Evolutionary conservation across 2,888 invertebrate species (phyloP).

Genomic region (Nomada flava): DNA sequence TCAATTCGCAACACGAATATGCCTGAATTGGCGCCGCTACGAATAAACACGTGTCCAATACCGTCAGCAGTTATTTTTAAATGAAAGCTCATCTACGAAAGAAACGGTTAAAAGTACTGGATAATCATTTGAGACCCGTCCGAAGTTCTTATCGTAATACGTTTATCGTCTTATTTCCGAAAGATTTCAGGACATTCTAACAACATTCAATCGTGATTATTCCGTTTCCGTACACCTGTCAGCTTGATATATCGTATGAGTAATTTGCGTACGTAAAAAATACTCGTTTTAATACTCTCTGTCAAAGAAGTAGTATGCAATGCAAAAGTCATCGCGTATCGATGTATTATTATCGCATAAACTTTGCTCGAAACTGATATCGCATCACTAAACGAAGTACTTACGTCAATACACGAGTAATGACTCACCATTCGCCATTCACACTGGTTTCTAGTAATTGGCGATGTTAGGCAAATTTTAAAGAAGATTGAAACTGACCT

Average conservation of each 20-base stretch:
- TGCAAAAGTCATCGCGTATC: background rate
- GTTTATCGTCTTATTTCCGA: background rate
- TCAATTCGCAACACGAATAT: background rate
- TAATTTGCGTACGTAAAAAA: too few species aligned
- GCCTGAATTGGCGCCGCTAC: constrained; percentile 34
- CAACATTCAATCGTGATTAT: too few species aligned
- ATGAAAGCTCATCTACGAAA: constrained; percentile 18
- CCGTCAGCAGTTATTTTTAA: constrained; percentile 70
- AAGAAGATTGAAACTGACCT: constrained; percentile 69
- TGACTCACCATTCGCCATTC: background rate
- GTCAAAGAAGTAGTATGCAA: background rate
- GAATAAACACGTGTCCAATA: constrained; percentile 34
- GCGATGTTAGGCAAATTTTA: background rate
- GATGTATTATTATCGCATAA: background rate
- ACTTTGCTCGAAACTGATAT: background rate
- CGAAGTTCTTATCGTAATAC: background rate
- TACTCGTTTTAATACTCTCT: background rate
- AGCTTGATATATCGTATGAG: too few species aligned
- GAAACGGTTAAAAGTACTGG: constrained; percentile 3
- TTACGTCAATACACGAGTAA: background rate
- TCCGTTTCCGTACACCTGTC: too few species aligned
- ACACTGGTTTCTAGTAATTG: constrained; percentile 3
- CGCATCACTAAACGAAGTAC: background rate
- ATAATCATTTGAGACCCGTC: background rate
- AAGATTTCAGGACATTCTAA: background rate